These are phyloP conservation scores for Pecten maximus DNA, from an alignment of 2,888 invertebrate genomes.

Conservation along the genomic window DNA sequence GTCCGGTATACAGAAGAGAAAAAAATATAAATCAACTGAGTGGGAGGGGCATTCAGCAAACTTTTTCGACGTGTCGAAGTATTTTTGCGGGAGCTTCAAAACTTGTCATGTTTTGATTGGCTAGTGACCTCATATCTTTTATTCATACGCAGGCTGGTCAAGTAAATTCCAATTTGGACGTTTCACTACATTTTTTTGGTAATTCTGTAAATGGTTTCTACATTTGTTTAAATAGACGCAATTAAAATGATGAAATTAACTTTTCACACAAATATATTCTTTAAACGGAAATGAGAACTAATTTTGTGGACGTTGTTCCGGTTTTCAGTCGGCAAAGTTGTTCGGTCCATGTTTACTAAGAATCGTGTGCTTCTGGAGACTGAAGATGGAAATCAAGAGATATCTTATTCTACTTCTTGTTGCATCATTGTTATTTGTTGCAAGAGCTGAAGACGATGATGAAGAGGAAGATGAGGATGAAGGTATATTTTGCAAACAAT, in stretches of 20 bases:
- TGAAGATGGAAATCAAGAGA: conserved; percentile 9
- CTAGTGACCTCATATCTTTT: neutral
- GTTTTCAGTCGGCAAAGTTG: conserved; percentile 33
- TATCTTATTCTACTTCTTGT: neutral
- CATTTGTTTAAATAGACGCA: neutral
- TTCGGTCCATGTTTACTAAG: conserved; percentile 4
- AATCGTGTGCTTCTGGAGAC: neutral
- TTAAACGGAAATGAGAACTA: neutral
- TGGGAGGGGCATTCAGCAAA: neutral
- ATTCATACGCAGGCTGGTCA: neutral
- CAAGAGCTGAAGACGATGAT: neutral
- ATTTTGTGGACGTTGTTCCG: neutral
- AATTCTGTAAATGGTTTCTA: neutral
- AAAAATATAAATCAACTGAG: neutral
- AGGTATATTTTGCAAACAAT: neutral
- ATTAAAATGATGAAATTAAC: neutral
- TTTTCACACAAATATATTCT: neutral
- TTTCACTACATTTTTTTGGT: too few species aligned
- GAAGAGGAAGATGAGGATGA: neutral
- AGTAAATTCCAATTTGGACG: neutral
- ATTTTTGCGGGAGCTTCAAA: conserved; percentile 35
- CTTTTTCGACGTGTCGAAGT: conserved; percentile 20
- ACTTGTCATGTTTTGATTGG: conserved; percentile 17
- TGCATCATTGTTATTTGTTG: neutral
- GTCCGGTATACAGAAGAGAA: too few species aligned